Base-by-base conservation (phyloP, 2,888 invertebrate species). In the Ophion obscuratus region DNA sequence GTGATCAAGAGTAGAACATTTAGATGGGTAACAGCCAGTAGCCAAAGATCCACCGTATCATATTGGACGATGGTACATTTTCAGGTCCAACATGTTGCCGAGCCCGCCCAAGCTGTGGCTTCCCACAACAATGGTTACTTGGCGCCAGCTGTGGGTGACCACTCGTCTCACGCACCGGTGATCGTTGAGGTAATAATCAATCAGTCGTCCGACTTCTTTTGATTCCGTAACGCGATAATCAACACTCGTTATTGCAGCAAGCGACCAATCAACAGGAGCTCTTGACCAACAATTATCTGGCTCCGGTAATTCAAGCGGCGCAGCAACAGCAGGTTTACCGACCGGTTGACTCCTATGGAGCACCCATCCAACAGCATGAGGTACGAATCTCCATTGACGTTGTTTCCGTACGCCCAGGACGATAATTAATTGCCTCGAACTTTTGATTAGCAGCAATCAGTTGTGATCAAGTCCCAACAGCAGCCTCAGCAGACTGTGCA, bases 321-420 rank as follows among this genome's bases (percentile, higher is more conserved):
- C 27, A 70, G 62, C 47, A 61, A 9, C 24, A 7, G 2, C 73
- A 27, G 6, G 53, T 24, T 11, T 67, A 78, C 4, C 76, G 84
- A 0, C 87, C 88, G 2, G 7, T 80, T 9, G 70, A 85, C n/a
- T 90, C 89, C 47, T 91, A 84, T 77, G 82, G 81, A 64, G 40
- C 83, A 10, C 86, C 90, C 2, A 40, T 88, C 0, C 24, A 64
- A 5, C 62, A 47, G 2, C 70, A 66, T 36, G 36, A 68, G 64
- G 86, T 86, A 36, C 0, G 77, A 44, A 53, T 44, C 61, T 75
- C 47, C 7, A 40, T 9, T 53, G 36, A 59, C 9, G 36, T 62
- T 44, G 0, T 11, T 47, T 64, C 62, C 20, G 40, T 40, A 40
- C 6, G 40, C 1, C 9, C 40, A 9, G 40, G 17, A 53, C 53